phyloP scores from a whole-genome alignment of 2,113 vertebrate genomes.

The Psephotus haematonotus region DNA sequence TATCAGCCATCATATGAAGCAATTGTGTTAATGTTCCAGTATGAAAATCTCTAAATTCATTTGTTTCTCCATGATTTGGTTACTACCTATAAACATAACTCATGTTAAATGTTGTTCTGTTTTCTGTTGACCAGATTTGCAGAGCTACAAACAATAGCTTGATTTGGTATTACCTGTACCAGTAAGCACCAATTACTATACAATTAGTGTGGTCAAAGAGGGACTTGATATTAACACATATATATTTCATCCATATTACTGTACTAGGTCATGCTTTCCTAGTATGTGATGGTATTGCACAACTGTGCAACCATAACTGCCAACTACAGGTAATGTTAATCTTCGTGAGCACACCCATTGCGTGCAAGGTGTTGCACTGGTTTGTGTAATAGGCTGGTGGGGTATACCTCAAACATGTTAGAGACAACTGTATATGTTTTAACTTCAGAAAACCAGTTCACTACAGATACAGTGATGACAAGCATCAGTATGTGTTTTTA shows the following conservation, averaged over 20 bases:
- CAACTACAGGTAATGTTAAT: not conserved
- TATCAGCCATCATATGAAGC: not conserved
- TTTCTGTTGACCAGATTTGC: not conserved
- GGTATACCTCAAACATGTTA: not conserved
- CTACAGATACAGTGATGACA: not conserved
- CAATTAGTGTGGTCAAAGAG: not conserved
- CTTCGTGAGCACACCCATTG: not conserved
- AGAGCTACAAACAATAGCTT: not conserved
- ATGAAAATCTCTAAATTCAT: not conserved
- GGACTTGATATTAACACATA: not conserved
- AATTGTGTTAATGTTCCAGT: not conserved
- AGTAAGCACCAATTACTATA: not conserved
- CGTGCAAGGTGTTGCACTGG: not conserved
- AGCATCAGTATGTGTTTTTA: not conserved
- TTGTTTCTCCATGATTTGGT: not conserved
- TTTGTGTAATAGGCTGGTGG: not conserved
- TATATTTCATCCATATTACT: not conserved
- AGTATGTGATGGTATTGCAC: not conserved
- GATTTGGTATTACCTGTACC: not conserved
- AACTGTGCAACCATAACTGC: not conserved
- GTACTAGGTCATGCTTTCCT: not conserved
- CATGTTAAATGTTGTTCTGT: not conserved
- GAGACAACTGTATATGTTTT: not conserved
- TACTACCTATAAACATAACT: not conserved
- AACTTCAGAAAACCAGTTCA: not conserved